Evolutionary conservation across 2,113 vertebrate genomes (phyloP), one percentile per base, ranked within the genome.

Genomic region (Gallinago undulata): DNA sequence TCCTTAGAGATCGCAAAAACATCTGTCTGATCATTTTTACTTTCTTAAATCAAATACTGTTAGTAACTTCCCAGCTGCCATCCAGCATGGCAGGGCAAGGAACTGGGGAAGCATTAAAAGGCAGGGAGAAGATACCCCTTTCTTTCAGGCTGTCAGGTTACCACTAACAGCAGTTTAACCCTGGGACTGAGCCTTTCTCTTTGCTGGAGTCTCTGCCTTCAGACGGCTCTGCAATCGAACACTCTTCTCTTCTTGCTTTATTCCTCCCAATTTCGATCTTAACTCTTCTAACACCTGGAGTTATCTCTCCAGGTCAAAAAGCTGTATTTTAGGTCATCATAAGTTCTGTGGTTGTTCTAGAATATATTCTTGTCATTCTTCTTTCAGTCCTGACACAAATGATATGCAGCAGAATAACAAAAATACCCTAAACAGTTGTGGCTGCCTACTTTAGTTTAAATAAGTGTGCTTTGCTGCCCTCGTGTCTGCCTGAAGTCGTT

Each of bases 11-110:
- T 91, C 62, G 64, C 30, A 79, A 78, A 94, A 92, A 92, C 91
- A 90, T 96, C 89, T 95, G 72, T 81, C 66, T 81, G 28, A 25
- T 48, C 88, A 82, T 66, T 94, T 93, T 69, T 89, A 12, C 59
- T 87, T 93, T 90, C 64, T 94, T 84, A 39, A 62, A 82, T 87
- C 64, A 74, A 74, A 57, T 62, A 35, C 30, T 33, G 18, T 69
- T 75, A 80, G 56, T 68, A 85, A 63, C 33, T 87, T 94, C 60
- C 43, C 88, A 81, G 75, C 74, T 91, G 75, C 55, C 28, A 23
- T 51, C 47, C 68, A 51, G 9, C 48, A 39, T 84, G 39, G 21
- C 43, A 77, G 55, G 64, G 60, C 74, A 30, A 88, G 51, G 63
- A 73, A 67, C 22, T 45, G 59, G 17, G 60, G 27, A 86, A 84